Percentiles rank a stretch among this genome's conserved stretches.
These are phyloP conservation scores for Aleiodes leptofemur DNA, from an alignment of 2,888 invertebrate species.

Conservation along the genomic window DNA sequence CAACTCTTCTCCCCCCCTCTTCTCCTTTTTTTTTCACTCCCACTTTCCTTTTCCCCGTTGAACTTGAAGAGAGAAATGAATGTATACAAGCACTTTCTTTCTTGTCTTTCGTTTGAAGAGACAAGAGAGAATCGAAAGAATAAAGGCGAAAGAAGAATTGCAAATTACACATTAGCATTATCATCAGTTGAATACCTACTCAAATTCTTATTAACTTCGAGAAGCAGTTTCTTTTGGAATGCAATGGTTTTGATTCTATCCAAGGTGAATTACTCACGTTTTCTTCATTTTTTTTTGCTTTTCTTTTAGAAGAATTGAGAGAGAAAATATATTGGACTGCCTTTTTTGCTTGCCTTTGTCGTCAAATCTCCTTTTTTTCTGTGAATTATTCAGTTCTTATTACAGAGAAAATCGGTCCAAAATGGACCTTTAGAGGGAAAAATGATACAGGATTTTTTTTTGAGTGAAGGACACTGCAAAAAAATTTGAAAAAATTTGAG, in stretches of 20 bases:
- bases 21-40: constrained; percentile 34
- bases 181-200: constrained; percentile 62
- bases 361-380: neutral
- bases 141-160: constrained; percentile 68
- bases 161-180: constrained; percentile 71
- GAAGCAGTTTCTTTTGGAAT: neutral
- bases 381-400: constrained; percentile 13
- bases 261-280: neutral
- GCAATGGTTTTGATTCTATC: neutral
- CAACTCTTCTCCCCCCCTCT: constrained; percentile 33
- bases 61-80: constrained; percentile 53
- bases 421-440: no score
- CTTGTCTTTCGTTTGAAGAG: neutral
- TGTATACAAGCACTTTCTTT: constrained; percentile 12
- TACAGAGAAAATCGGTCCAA: no score
- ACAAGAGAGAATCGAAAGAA: neutral
- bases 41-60: constrained; percentile 50
- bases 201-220: constrained; percentile 67
- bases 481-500: no score
- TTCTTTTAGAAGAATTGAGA: neutral
- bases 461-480: no score
- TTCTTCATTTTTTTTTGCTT: neutral
- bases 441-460: no score
- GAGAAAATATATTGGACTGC: neutral
- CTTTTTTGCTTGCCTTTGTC: neutral